Evolutionary conservation across 2,113 vertebrate species (phyloP).

Genomic region (Parus major): DNA sequence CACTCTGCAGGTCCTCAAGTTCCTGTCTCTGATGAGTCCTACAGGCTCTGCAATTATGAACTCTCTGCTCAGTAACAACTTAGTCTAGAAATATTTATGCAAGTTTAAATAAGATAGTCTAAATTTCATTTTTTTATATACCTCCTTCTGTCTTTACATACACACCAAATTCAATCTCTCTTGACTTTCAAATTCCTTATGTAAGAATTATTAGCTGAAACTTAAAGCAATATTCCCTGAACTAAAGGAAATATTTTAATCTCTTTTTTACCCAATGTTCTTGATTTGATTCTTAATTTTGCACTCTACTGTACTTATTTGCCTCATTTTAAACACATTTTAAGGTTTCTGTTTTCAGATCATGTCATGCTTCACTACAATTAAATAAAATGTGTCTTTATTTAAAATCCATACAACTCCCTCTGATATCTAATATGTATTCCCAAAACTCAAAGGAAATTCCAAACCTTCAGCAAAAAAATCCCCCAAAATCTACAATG

Average conservation of each 20-base stretch:
- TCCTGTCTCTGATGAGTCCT: not conserved
- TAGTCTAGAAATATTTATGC: not conserved
- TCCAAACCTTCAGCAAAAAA: not conserved
- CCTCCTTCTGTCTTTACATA: not conserved
- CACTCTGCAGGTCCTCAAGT: not conserved
- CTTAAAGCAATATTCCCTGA: not conserved
- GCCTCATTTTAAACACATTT: not conserved
- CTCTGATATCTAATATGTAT: not conserved
- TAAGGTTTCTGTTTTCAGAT: not conserved
- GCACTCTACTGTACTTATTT: not conserved
- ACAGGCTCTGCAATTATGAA: not conserved
- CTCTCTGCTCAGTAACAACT: not conserved
- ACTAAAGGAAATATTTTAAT: not conserved
- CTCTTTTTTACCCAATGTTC: accelerated
- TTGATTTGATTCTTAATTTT: not conserved
- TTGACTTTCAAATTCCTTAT: not conserved
- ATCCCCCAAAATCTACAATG: accelerated
- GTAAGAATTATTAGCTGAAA: not conserved
- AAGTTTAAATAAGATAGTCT: not conserved
- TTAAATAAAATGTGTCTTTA: not conserved
- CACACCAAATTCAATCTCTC: not conserved
- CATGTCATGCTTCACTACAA: not conserved
- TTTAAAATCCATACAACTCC: not conserved
- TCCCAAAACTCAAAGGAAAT: not conserved
- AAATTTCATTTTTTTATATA: not conserved